Percentiles rank a stretch among this genome's conserved stretches.
Conservation (phyloP, 1,140 invertebrate genomes). For the Saccostrea cuccullata region DNA sequence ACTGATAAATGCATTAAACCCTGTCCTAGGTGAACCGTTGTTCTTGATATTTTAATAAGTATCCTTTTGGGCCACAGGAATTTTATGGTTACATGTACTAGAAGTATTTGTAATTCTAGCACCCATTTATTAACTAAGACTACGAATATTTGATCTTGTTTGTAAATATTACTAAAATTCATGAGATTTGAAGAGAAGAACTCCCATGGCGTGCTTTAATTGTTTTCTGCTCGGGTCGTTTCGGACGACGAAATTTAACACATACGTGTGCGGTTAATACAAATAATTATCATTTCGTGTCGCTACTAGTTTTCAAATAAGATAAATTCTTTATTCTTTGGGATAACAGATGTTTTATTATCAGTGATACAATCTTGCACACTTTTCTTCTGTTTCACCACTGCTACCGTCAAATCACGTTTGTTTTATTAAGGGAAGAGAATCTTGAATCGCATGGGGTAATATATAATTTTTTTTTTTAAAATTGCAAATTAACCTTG, state of each 20-base stretch:
- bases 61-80: constrained; percentile 9
- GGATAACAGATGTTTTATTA: constrained; percentile 15
- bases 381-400: neutral
- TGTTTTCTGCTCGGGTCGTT: constrained; percentile 16
- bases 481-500: neutral
- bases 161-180: constrained; percentile 9
- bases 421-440: neutral
- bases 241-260: constrained; percentile 15
- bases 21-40: neutral
- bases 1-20: constrained; percentile 6
- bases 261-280: neutral
- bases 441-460: neutral
- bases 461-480: neutral
- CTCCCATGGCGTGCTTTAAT: constrained; percentile 24
- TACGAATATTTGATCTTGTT: neutral
- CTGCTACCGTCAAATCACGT: neutral
- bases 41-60: constrained; percentile 20
- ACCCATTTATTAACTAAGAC: neutral
- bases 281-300: constrained; percentile 23
- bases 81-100: constrained; percentile 26
- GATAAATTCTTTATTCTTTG: constrained; percentile 17
- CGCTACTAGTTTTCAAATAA: constrained; percentile 24
- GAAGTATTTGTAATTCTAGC: constrained; percentile 26
- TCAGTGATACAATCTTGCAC: constrained; percentile 9
- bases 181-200: constrained; percentile 18